Evolutionary conservation across 2,797 vertebrate species (phyloP).

Genomic region (Strix occidentalis): DNA sequence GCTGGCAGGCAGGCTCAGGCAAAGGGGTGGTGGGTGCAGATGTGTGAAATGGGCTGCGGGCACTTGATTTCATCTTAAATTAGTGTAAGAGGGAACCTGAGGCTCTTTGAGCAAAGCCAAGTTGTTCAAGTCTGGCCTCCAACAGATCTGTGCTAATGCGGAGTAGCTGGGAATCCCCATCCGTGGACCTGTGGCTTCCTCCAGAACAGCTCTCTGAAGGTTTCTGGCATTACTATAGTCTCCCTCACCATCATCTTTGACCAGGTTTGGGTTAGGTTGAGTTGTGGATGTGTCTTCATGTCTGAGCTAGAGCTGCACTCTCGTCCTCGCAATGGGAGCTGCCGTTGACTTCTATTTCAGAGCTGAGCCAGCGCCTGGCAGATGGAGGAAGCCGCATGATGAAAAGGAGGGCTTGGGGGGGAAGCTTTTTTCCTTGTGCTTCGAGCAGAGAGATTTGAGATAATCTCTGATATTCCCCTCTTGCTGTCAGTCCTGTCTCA

Average conservation of each 20-base stretch:
- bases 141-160: fast-evolving
- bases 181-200: neutral
- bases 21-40: neutral
- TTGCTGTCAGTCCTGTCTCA: constrained; percentile 23
- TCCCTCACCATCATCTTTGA: neutral
- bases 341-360: neutral
- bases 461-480: neutral
- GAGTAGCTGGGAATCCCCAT: neutral
- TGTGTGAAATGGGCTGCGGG: neutral
- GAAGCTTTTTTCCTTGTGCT: neutral
- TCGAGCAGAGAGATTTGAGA: neutral
- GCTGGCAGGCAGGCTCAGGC: neutral
- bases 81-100: neutral
- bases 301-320: neutral
- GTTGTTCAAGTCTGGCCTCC: neutral
- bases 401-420: neutral
- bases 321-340: neutral
- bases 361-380: neutral
- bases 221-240: neutral
- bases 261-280: neutral
- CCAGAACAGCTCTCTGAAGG: neutral
- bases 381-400: neutral
- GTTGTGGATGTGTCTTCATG: neutral
- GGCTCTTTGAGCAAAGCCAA: neutral
- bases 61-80: neutral